Evolutionary conservation across 92 coral and sea anemone species (phyloP), one percentile per base, ranked within the genome.

Genomic region (Phenganax subtilis): DNA sequence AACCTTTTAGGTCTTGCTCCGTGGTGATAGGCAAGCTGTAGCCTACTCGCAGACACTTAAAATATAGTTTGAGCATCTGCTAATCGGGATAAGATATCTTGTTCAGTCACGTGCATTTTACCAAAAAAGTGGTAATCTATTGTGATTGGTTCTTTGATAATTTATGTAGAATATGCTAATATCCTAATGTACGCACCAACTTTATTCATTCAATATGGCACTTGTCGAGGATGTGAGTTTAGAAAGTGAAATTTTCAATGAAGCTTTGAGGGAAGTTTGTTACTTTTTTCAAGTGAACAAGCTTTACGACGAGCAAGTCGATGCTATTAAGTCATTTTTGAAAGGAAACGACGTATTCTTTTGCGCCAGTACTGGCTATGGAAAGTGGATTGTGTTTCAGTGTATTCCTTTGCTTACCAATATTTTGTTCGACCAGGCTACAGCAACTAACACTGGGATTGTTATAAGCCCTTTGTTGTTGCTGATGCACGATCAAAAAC

Each of bases 301-400:
- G 51, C 86, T 91, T 58, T 89, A 77, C 70, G 82, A 86, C 11
- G 92, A 83, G 54, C 90, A 91, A 81, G 70, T 57, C 9, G 80
- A 85, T 30, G 82, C 90, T 69, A 44, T 88, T 30, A 86, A 82
- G 70, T 88, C 88, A 54, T 70, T 87, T 17, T 47, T 88, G 17
- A 72, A 72, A 47, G 85, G 86, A 75, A 84, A 84, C 66, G 62
- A 84, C 77, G 82, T 91, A 2, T 87, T 84, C 68, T 90, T 89
- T 56, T 89, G 92, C 77, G 81, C 90, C 37, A 86, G 90, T 8
- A 86, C 91, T 72, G 96, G 96, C 20, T 91, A 79, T 78, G 90
- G 92, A 25, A 91, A 91, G 73, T 89, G 92, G 1, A 75, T 89
- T 72, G 85, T 89, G 27, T 91, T 82, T 83, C 90, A 77, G 70